Evolutionary conservation across 2,888 invertebrate species (phyloP).

Genomic region (Tachina grossa): DNA sequence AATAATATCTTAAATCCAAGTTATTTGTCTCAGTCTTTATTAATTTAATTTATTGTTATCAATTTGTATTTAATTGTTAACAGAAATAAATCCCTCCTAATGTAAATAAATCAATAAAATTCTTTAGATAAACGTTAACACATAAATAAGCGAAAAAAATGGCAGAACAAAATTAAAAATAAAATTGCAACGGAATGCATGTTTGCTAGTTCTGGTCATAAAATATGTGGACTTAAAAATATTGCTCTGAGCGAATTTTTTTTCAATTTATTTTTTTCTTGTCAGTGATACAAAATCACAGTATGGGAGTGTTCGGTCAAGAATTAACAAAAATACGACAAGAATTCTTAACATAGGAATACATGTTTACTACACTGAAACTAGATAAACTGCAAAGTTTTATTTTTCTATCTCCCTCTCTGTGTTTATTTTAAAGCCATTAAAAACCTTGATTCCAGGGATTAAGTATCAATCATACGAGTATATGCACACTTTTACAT

Average conservation of each 20-base stretch:
- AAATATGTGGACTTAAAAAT: slow-evolving; percentile 64
- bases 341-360: slow-evolving; percentile 50
- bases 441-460: slow-evolving; percentile 67
- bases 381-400: slow-evolving; percentile 57
- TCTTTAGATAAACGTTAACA: slow-evolving; percentile 61
- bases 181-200: slow-evolving; percentile 9
- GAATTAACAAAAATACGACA: slow-evolving; percentile 19
- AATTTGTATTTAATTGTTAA: slow-evolving; percentile 38
- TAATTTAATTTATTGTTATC: slow-evolving; percentile 56
- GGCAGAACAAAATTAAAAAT: slow-evolving; percentile 21
- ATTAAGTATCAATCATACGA: slow-evolving; percentile 71
- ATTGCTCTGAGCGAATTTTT: slow-evolving; percentile 37
- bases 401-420: background rate
- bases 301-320: slow-evolving; percentile 57
- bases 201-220: slow-evolving; percentile 42
- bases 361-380: background rate
- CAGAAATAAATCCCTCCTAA: slow-evolving; percentile 54
- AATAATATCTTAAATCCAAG: slow-evolving; percentile 29
- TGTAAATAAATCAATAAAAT: slow-evolving; percentile 63
- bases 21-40: slow-evolving; percentile 15
- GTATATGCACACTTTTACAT: slow-evolving; percentile 39
- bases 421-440: slow-evolving; percentile 14
- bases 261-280: slow-evolving; percentile 14
- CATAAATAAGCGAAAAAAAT: too few relatives aligned
- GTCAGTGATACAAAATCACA: slow-evolving; percentile 13